Percentiles rank a stretch among this genome's conserved stretches.
Conservation (phyloP, 2,888 invertebrate genomes). For the Corythucha ciliata region DNA sequence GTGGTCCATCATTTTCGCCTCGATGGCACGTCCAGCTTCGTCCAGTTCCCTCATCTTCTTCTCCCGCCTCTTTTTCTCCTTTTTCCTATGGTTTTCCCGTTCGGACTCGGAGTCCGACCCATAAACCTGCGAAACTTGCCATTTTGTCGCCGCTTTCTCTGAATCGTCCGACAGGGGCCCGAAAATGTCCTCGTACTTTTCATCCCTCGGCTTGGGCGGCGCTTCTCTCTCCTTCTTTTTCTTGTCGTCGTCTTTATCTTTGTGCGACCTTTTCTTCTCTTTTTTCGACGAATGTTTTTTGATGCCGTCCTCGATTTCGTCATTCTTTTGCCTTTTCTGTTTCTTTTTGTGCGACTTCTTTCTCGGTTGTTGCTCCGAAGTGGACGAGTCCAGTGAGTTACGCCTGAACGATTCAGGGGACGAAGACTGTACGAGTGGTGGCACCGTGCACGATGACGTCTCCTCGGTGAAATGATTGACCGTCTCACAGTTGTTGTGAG, state of each 20-base stretch:
- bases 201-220: conserved; percentile 51
- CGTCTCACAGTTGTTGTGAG: conserved; percentile 29
- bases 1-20: conserved; percentile 68
- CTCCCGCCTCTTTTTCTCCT: conserved; percentile 36
- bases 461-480: conserved; percentile 31
- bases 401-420: conserved; percentile 30
- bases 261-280: conserved; percentile 41
- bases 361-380: conserved; percentile 40
- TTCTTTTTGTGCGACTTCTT: conserved; percentile 75
- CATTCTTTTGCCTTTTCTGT: conserved; percentile 64
- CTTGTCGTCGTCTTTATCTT: conserved; percentile 39
- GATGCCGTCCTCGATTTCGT: conserved; percentile 48
- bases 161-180: conserved; percentile 72
- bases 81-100: conserved; percentile 37
- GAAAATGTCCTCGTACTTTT: conserved; percentile 81
- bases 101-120: conserved; percentile 47
- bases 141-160: conserved; percentile 40
- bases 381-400: conserved; percentile 32
- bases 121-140: conserved; percentile 42
- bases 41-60: conserved; percentile 51
- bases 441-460: too few species aligned
- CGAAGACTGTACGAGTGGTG: too few species aligned
- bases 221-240: conserved; percentile 40
- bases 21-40: conserved; percentile 71
- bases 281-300: conserved; percentile 43